A percentile compares a stretch with the other conserved stretches of the same genome.
These are phyloP conservation scores for Coracias cyanogaster DNA, from an alignment of 2,797 vertebrate species.

Conservation along the genomic window DNA sequence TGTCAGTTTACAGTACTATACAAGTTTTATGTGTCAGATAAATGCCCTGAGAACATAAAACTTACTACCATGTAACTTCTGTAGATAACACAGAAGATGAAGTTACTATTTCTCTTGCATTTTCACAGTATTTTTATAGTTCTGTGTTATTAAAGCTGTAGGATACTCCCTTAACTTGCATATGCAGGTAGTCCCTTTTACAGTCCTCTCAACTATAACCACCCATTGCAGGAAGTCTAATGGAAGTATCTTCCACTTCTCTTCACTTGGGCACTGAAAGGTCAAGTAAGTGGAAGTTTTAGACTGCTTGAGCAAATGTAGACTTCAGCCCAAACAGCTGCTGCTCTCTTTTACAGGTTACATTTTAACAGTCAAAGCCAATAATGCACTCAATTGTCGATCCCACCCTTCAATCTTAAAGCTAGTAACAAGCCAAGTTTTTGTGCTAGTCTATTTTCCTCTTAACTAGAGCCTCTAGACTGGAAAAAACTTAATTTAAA, in stretches of 20 bases:
- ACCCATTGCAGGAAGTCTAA: neutral
- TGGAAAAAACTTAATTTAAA: neutral
- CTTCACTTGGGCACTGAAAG: neutral
- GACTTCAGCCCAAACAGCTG: neutral
- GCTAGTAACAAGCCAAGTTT: neutral
- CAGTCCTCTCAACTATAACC: neutral
- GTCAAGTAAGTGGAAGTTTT: neutral
- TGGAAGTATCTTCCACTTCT: neutral
- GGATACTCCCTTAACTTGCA: neutral
- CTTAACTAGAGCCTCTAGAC: neutral
- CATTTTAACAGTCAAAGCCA: neutral
- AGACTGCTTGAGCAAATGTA: neutral
- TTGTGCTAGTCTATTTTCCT: neutral
- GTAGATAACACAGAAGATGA: neutral
- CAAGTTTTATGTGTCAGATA: neutral
- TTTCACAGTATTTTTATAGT: neutral
- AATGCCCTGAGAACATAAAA: rapidly evolving
- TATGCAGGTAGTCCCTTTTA: neutral
- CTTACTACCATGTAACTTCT: neutral
- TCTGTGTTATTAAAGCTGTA: neutral
- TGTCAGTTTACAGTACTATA: neutral
- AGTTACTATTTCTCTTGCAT: neutral
- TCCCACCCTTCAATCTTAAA: neutral
- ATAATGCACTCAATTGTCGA: neutral
- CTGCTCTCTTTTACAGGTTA: neutral